Base-by-base conservation (phyloP, 2,113 vertebrate genomes). In the Paralichthys olivaceus region DNA sequence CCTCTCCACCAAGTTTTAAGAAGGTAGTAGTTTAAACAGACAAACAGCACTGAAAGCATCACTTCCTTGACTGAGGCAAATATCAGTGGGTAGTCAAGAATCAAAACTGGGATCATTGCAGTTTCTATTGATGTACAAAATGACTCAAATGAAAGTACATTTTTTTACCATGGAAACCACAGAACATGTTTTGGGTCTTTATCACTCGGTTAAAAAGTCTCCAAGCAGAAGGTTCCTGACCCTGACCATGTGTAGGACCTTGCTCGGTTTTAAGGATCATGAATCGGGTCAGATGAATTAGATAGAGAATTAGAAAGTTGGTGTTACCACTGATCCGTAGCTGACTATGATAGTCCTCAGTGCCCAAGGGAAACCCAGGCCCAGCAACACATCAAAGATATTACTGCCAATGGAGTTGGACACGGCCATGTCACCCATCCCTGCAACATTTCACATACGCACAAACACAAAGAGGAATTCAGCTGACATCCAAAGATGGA, bases 321-420 rank as follows among this genome's bases (percentile, higher is more conserved):
- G 22, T 51, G 72, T 88, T 82, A 95, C 94, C 86, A 87, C 87
- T 59, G 95, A 94, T 69, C 94, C 93, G 12, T 94, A 95, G 85
- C 93, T 93, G 86, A 95, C 94, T 43, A 94, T 80, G 51, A 95
- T 92, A 28, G 94, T 95, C 83, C 93, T 91, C 79, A 95, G 90
- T 0, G 92, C 92, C 95, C 95, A 95, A 7, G 95, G 95, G 81
- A 95, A 94, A 29, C 94, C 95, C 60, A 95, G 89, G 0, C 95
- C 95, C 76, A 95, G 84, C 56, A 95, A 91, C 73, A 95, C 94
- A 57, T 95, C 95, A 71, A 95, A 95, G 64, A 95, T 94, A 60
- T 95, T 95, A 86, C 94, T 95, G 74, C 95, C 95, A 4, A 95
- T 93, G 75, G 95, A 93, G 85, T 95, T 95, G 23, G 95, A 95